Base-by-base conservation (phyloP, 1,140 invertebrate species). In the Drosophila sulfurigaster region DNA sequence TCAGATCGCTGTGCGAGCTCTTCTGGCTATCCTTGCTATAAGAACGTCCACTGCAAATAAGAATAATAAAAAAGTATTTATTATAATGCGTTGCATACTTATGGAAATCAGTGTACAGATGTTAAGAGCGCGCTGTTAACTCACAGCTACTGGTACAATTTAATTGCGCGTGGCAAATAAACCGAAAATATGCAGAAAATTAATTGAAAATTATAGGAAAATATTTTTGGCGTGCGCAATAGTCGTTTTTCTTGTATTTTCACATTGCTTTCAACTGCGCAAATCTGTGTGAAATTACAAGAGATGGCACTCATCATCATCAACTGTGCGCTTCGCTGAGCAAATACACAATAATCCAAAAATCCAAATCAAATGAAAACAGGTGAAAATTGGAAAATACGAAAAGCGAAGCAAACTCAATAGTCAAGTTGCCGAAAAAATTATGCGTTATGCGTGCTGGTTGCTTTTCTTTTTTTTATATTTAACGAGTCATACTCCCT, bases 21-120 rank as follows among this genome's bases (percentile, higher is more conserved):
- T 92, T 91, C 64, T 92, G 91, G 72, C 83, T 91, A 69, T 92
- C 91, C 77, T 92, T 92, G 67, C 89, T 92, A 54, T 91, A 92
- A 10, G 91, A 91, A 63, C 88, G 91, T 54, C 91, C 91, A 68
- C 91, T 92, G 87, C 43, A 91, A 85, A 2, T 28, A 32, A 65
- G 46, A 20, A n/a, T 35, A 16, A 52, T 2, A 58, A 54, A 70
- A 16, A 59, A n/a, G 20, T 1, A 2, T 43, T 8, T 28, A 45
- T 6, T 20, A 35, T 32, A 54, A 54, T 35, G 6, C 5, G 13
- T 30, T 15, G 45, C 65, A 41, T 49, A 68, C 13, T 57, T 41
- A 11, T 10, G 8, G 11, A 8, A 28, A n/a, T 7, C 35, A 15
- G 8, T 65, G 20, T 65, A 54, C 28, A 28, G 13, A 25, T 6